Conservation (phyloP, 2,797 vertebrate genomes). For the Crocidura indochinensis region DNA sequence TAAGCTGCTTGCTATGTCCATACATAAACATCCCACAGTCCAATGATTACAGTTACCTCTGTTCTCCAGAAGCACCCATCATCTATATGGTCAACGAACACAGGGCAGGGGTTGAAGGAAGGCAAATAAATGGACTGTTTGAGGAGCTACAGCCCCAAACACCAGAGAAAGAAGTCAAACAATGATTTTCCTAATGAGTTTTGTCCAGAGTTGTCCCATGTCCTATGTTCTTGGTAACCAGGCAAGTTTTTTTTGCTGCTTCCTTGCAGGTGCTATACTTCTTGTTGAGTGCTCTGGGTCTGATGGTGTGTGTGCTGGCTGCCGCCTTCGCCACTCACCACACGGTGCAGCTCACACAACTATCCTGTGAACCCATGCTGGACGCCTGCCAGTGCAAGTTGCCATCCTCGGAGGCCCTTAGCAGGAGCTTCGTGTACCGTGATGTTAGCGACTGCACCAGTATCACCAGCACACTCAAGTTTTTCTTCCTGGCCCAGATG, state of each 20-base stretch:
- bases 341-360: constrained; percentile 90
- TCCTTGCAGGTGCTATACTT: constrained; percentile 95
- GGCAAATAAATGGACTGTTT: background rate
- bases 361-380: constrained; percentile 88
- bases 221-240: background rate
- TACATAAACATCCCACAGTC: background rate
- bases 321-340: constrained; percentile 95
- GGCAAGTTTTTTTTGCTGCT: background rate
- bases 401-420: constrained; percentile 92
- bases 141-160: background rate
- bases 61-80: background rate
- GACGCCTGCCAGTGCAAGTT: constrained; percentile 93
- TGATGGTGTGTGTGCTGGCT: constrained; percentile 94
- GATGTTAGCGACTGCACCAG: constrained; percentile 91
- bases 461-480: constrained; percentile 91
- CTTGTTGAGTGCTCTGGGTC: constrained; percentile 92
- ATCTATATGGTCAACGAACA: background rate
- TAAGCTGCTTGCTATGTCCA: background rate
- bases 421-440: constrained; percentile 93
- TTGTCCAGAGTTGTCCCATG: no score
- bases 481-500: constrained; percentile 95
- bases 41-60: background rate
- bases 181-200: background rate
- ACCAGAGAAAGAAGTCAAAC: constrained; percentile 16
- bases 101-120: background rate